Conservation (phyloP, 2,797 vertebrate genomes). For the Capromys pilorides region DNA sequence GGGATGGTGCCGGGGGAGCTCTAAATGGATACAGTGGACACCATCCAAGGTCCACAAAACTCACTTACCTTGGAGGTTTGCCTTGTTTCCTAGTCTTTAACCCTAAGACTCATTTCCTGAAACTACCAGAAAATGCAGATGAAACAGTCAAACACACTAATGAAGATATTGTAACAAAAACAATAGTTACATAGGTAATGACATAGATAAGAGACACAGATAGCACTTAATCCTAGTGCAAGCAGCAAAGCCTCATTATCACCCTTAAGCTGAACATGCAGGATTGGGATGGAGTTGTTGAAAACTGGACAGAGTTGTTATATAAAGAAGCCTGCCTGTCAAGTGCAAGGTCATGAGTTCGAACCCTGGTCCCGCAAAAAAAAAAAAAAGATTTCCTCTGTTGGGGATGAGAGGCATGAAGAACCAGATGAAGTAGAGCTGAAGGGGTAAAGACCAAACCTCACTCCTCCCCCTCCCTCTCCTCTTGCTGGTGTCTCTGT, state of each 20-base stretch:
- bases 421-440: not conserved
- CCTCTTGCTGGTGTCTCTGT: not conserved
- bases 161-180: not conserved
- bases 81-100: constrained; percentile 16
- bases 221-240: not conserved
- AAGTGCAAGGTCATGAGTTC: too few relatives aligned
- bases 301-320: not conserved
- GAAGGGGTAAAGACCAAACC: not conserved
- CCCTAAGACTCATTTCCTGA: not conserved
- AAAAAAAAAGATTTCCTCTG: not conserved
- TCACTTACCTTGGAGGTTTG: not conserved
- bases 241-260: not conserved
- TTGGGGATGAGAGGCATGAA: not conserved
- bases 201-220: not conserved
- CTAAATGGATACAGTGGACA: not conserved
- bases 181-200: not conserved
- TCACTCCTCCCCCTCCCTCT: not conserved
- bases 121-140: not conserved
- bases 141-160: not conserved
- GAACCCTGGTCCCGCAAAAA: too few relatives aligned
- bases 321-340: too few relatives aligned
- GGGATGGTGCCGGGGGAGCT: not conserved
- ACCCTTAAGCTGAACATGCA: not conserved
- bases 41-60: not conserved
- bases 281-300: not conserved